These are phyloP conservation scores for Heterocephalus glaber DNA, from an alignment of 2,113 vertebrate genomes.

Conservation along the genomic window DNA sequence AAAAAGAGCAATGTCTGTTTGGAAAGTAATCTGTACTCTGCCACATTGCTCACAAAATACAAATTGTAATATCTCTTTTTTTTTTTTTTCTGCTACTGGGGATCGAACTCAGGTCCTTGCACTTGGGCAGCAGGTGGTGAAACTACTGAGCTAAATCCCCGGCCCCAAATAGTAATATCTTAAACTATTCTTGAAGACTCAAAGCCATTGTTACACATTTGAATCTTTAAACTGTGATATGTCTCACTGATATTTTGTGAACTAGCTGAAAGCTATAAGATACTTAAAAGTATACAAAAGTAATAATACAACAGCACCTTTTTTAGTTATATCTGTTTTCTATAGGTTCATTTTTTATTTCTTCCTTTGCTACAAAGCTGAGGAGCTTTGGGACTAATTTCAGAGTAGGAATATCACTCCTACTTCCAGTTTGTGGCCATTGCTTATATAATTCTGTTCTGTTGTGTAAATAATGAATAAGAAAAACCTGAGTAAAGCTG, in stretches of 20 bases:
- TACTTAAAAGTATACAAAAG: background rate
- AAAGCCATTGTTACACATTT: background rate
- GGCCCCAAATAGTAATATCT: slow-evolving; percentile 40
- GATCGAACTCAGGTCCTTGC: no score
- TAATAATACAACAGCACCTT: background rate
- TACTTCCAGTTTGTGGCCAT: background rate
- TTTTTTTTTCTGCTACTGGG: no score
- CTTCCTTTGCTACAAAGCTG: background rate
- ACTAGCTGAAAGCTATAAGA: background rate
- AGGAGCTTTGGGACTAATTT: background rate
- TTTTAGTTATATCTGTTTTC: background rate
- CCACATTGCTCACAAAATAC: background rate
- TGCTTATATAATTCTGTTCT: background rate
- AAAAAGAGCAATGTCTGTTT: background rate
- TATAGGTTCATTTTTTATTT: background rate
- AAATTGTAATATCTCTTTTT: no score
- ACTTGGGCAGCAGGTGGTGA: no score
- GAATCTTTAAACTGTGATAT: background rate
- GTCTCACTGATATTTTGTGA: background rate
- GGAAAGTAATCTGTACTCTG: background rate
- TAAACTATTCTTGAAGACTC: background rate
- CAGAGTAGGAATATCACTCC: background rate
- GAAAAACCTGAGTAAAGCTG: background rate
- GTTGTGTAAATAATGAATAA: background rate
- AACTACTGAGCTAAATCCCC: no score